Base-by-base conservation (phyloP, 2,113 vertebrate species). In the Tiliqua scincoides region DNA sequence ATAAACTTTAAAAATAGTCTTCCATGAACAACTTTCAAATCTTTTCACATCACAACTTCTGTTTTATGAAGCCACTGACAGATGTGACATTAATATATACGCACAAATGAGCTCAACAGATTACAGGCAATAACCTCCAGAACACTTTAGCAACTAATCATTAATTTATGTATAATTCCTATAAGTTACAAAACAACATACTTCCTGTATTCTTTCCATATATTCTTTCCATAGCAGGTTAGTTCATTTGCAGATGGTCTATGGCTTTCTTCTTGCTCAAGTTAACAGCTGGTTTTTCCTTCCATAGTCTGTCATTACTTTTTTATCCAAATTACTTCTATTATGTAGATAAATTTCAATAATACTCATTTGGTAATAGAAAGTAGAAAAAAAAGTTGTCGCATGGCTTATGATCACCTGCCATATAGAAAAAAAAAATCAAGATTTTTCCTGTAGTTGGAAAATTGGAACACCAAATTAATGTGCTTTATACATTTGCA, bases 121-220 rank as follows among this genome's bases (percentile, higher is more conserved):
- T 72, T 73, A 62, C 62, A 73, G 35, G 23, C 40, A 73, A 80
- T 73, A 86, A 86, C 79, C 68, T 80, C 59, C 37, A 63, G 57
- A 80, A 43, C 65, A 83, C 74, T n/a, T 77, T 83, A 23, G 27
- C 35, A 83, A 48, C 30, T 59, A 76, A 62, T 71, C 65, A 83
- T 83, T 87, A 62, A 71, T 71, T 62, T 83, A 78, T n/a, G n/a
- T n/a, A n/a, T 83, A 77, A 87, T 71, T 18, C 37, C 54, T 78
- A 35, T 71, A 87, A 71, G 77, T 78, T 87, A 37, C 52, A 35
- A 27, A 76, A 27, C 59, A 87, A 52, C 30, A 35, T 70, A n/a
- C n/a, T n/a, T n/a, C n/a, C n/a, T n/a, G n/a, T n/a, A n/a, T n/a
- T n/a, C n/a, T 32, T 21, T 71, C 77, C 35, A 83, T 67, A 83